A percentile compares a stretch with the other conserved stretches of the same genome.
These are phyloP conservation scores for Cetoscarus ocellatus DNA, from an alignment of 2,797 vertebrate species.

Conservation along the genomic window DNA sequence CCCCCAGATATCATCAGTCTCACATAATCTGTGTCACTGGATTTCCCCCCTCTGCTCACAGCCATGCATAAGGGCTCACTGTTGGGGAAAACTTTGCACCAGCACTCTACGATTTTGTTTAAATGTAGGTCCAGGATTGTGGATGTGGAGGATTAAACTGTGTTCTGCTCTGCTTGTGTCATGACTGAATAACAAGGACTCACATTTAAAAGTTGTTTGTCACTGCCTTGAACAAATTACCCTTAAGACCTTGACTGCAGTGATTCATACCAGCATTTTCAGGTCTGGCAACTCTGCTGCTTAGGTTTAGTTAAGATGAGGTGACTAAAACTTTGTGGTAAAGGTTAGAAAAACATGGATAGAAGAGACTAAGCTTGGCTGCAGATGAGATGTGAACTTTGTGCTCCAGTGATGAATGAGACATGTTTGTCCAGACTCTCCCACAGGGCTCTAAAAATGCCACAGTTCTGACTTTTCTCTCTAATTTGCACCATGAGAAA, in stretches of 20 bases:
- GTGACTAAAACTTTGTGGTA: background rate
- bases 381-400: background rate
- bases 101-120: background rate
- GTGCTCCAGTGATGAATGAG: background rate
- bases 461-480: background rate
- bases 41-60: constrained; percentile 6
- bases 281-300: background rate
- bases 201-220: background rate
- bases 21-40: constrained; percentile 60
- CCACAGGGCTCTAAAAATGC: background rate
- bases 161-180: constrained; percentile 4
- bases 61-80: constrained; percentile 37
- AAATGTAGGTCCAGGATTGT: constrained; percentile 9
- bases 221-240: background rate
- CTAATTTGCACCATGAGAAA: background rate
- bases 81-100: constrained; percentile 37
- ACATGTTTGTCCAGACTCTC: background rate
- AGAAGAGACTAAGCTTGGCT: background rate
- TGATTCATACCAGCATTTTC: background rate
- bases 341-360: background rate
- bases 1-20: constrained; percentile 72
- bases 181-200: background rate
- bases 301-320: background rate
- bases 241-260: background rate
- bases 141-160: background rate